Conservation (phyloP, 2,113 vertebrate species). For the Scomber scombrus region DNA sequence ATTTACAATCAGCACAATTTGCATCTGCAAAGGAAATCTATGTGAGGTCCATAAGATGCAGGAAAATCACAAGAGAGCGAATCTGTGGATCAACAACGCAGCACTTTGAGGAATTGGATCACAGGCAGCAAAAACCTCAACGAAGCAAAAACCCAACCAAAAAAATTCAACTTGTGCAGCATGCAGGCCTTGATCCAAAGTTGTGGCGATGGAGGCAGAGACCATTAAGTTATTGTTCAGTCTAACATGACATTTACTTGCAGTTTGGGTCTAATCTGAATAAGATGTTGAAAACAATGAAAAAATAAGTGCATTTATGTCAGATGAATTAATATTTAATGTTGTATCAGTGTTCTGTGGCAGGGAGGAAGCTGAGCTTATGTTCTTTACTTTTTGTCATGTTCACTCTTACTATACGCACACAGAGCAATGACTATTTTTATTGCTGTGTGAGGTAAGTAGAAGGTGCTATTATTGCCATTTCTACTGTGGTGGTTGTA, state of each 20-base stretch:
- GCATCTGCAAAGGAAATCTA: conserved; percentile 10
- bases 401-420: neutral
- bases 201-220: neutral
- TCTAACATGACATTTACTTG: neutral
- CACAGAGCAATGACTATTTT: conserved; percentile 4
- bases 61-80: conserved; percentile 34
- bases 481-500: conserved; percentile 2
- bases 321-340: conserved; percentile 3
- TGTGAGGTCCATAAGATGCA: conserved; percentile 12
- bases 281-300: neutral
- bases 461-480: neutral
- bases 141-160: conserved; percentile 6
- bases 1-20: conserved; percentile 37
- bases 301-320: neutral
- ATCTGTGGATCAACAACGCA: conserved; percentile 19
- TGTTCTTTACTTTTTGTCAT: conserved; percentile 12
- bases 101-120: conserved; percentile 29
- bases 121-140: conserved; percentile 40
- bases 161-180: conserved; percentile 27
- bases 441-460: conserved; percentile 15
- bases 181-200: neutral
- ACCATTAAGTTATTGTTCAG: conserved; percentile 16
- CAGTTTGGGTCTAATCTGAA: neutral
- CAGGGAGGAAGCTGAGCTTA: neutral
- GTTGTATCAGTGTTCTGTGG: neutral